A percentile compares a stretch with the other conserved stretches of the same genome.
These are phyloP conservation scores for Gopherus evgoodei DNA, from an alignment of 2,113 vertebrate genomes.

Conservation along the genomic window DNA sequence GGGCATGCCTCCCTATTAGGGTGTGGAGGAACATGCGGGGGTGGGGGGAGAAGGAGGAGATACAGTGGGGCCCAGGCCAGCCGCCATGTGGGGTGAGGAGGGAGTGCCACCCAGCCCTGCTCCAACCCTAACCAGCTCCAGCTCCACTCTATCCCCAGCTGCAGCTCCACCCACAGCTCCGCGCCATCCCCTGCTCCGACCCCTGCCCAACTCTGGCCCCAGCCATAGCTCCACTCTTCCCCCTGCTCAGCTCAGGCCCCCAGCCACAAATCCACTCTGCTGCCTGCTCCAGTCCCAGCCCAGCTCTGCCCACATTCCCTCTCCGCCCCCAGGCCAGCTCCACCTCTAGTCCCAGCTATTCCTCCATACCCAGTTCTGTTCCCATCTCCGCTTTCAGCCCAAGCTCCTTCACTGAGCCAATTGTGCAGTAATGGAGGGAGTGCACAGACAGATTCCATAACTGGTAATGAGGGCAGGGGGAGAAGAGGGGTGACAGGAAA, in stretches of 20 bases:
- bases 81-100: background rate
- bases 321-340: background rate
- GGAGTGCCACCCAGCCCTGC: background rate
- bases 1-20: accelerated
- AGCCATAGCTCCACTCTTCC: no score
- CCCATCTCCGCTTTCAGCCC: background rate
- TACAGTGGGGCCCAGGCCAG: background rate
- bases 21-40: background rate
- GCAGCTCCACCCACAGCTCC: no score
- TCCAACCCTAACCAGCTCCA: background rate
- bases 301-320: background rate
- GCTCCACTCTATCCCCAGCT: no score
- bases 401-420: background rate
- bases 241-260: no score
- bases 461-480: background rate
- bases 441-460: background rate
- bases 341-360: background rate
- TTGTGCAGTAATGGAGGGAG: background rate
- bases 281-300: background rate
- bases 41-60: no score
- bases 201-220: accelerated
- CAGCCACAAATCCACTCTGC: background rate
- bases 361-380: background rate
- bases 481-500: background rate
- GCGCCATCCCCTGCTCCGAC: no score